Evolutionary conservation across 2,113 vertebrate genomes (phyloP), one percentile per base, ranked within the genome.

Genomic region (Thamnaconus septentrionalis): DNA sequence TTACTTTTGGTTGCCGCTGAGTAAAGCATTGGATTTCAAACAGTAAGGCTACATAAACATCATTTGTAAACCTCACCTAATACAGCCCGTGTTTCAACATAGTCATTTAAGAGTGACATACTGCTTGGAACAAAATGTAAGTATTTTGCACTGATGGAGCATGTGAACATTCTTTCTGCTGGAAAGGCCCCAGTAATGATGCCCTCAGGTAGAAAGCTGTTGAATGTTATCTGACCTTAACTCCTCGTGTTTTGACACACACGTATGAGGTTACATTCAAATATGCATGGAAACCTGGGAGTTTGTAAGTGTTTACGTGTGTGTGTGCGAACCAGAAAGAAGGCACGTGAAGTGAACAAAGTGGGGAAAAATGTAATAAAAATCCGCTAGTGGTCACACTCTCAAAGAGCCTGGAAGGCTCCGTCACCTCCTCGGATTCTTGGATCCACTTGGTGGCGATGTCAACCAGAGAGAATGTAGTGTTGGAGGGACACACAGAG

Each of bases 41-140:
- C 44, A 5, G 44, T 3, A 5, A 45, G 44, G 7, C 44, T 45
- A 45, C 44, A 45, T 45, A 7, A 45, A 7, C 44, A 31, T 31
- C 18, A 31, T 31, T 31, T 31, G 18, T 31, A 31, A 31, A 31
- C 18, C 58, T 81, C 69, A 83, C 73, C 61, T 82, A 77, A 83
- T 69, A 5, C 18, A 39, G 61, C 64, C 66, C 70, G 61, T 75
- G 71, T 68, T 80, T 77, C 74, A 71, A 76, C 82, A 82, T 40
- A 69, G 77, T 61, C 71, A 76, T 87, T 81, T 86, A 84, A 77
- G 64, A 80, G 58, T 81, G 81, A 84, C 58, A 53, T 71, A 82
- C 69, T 62, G 68, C 76, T 85, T 85, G 78, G 76, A 87, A 46
- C 70, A 69, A 64, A 75, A 71, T 50, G 65, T 68, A 51, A 64